Conservation (phyloP, 2,888 invertebrate species). For the Shargacucullia verbasci region DNA sequence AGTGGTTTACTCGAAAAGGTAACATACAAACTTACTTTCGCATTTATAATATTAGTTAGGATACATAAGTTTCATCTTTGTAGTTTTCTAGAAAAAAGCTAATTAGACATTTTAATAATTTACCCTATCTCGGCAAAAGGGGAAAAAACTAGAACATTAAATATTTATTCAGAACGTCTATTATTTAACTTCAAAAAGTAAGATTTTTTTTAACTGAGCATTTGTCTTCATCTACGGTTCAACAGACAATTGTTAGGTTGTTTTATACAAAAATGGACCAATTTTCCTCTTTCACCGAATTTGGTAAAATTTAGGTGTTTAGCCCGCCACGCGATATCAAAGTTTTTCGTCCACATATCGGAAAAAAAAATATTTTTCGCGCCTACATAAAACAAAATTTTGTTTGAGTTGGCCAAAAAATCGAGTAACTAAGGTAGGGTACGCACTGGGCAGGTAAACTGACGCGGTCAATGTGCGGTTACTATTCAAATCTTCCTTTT, state of each 20-base stretch:
- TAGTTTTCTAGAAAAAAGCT: slow-evolving; percentile 10
- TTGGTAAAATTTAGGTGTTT: slow-evolving; percentile 26
- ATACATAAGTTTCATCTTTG: slow-evolving; percentile 23
- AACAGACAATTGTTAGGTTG: slow-evolving; percentile 33
- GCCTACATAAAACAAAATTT: slow-evolving; percentile 2
- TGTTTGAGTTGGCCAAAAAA: neutral
- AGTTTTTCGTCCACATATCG: slow-evolving; percentile 12
- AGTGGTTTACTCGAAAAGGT: too few relatives aligned
- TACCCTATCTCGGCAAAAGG: slow-evolving; percentile 9
- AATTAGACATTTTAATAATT: slow-evolving; percentile 23
- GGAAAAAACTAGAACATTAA: slow-evolving; percentile 10
- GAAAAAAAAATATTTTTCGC: slow-evolving; percentile 1
- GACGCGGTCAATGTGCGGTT: neutral
- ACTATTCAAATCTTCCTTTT: neutral
- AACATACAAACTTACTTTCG: too few relatives aligned
- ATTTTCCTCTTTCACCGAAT: slow-evolving; percentile 26
- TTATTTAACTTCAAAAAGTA: slow-evolving; percentile 21
- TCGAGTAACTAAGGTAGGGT: neutral
- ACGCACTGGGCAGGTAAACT: neutral
- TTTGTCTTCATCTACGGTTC: slow-evolving; percentile 42
- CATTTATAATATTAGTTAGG: too few relatives aligned
- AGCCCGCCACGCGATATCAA: slow-evolving; percentile 21
- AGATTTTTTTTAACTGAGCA: slow-evolving; percentile 24
- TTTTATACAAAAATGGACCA: slow-evolving; percentile 26
- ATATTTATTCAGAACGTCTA: slow-evolving; percentile 19